Percentiles rank a stretch among this genome's conserved stretches.
phyloP scores from a whole-genome alignment of 1,140 invertebrate genomes.

The Pissodes strobi region DNA sequence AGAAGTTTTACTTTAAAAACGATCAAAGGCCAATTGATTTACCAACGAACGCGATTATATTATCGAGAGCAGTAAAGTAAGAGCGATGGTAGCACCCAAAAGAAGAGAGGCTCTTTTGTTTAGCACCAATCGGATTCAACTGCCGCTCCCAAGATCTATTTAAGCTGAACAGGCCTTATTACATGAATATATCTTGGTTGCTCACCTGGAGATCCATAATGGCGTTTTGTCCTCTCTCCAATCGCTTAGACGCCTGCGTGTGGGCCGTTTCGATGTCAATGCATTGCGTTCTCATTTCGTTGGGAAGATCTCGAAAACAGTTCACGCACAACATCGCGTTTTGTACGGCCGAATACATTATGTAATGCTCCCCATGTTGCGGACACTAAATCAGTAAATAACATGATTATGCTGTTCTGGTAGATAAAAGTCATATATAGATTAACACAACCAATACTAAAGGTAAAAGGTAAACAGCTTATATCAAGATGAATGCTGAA shows the following conservation, averaged over 20 bases:
- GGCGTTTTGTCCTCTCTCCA: conserved; percentile 62
- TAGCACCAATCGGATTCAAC: too few relatives aligned
- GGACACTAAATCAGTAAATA: conserved; percentile 60
- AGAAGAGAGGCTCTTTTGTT: too few relatives aligned
- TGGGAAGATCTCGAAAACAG: conserved; percentile 70
- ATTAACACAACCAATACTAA: conserved; percentile 8
- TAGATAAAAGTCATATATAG: conserved; percentile 8
- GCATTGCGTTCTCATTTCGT: conserved; percentile 68
- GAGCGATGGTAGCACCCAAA: too few relatives aligned
- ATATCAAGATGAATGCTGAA: background rate
- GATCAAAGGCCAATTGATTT: too few relatives aligned
- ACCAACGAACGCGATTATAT: too few relatives aligned
- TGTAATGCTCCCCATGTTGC: conserved; percentile 70
- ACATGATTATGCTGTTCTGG: background rate
- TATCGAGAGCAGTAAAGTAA: too few relatives aligned
- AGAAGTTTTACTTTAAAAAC: too few relatives aligned
- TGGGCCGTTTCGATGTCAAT: conserved; percentile 75
- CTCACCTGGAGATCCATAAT: conserved; percentile 54
- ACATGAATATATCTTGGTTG: too few relatives aligned
- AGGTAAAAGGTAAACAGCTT: background rate
- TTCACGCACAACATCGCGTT: conserved; percentile 73
- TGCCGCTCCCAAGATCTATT: too few relatives aligned
- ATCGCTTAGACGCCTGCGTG: conserved; percentile 67
- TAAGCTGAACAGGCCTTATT: too few relatives aligned
- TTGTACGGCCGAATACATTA: conserved; percentile 72